A percentile compares a stretch with the other conserved stretches of the same genome.
Conservation (phyloP, 1,140 invertebrate species). For the Drosophila prosaltans region DNA sequence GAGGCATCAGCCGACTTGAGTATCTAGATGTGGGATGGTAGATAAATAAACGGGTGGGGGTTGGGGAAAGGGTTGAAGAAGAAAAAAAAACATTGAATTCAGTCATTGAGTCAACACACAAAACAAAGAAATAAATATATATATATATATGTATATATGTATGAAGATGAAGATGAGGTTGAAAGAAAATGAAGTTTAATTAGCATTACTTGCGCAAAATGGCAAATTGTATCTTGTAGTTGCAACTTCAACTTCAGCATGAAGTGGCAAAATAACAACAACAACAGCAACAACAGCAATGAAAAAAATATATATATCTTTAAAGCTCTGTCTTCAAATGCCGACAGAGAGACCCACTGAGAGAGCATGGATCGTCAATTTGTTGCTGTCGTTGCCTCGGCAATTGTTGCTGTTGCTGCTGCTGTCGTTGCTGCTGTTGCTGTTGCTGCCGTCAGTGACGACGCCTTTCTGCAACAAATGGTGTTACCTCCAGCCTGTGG, state of each 20-base stretch:
- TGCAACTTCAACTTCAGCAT: constrained; percentile 21
- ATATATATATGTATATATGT: constrained; percentile 6
- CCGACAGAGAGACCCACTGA: constrained; percentile 18
- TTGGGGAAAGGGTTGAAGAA: neutral
- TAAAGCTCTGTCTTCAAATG: constrained; percentile 32
- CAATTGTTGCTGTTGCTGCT: constrained; percentile 24
- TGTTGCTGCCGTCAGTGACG: constrained; percentile 21
- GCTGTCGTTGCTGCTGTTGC: constrained; percentile 18
- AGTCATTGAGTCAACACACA: constrained; percentile 42
- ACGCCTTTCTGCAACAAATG: constrained; percentile 6
- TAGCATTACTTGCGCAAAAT: constrained; percentile 81
- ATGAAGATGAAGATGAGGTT: constrained; percentile 66
- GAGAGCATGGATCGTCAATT: constrained; percentile 10
- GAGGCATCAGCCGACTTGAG: constrained; percentile 82
- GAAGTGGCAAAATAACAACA: constrained; percentile 38
- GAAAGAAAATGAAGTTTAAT: constrained; percentile 78
- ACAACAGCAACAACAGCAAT: constrained; percentile 5
- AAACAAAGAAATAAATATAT: constrained; percentile 44
- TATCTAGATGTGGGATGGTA: constrained; percentile 47
- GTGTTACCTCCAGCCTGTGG: neutral
- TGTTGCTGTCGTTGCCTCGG: constrained; percentile 21
- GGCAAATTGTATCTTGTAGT: constrained; percentile 72
- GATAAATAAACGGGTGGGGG: too few species aligned
- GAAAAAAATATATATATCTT: constrained; percentile 8
- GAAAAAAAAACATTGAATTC: constrained; percentile 58